Conservation (phyloP, 2,797 vertebrate species). For the Gymnopithys bicolor region DNA sequence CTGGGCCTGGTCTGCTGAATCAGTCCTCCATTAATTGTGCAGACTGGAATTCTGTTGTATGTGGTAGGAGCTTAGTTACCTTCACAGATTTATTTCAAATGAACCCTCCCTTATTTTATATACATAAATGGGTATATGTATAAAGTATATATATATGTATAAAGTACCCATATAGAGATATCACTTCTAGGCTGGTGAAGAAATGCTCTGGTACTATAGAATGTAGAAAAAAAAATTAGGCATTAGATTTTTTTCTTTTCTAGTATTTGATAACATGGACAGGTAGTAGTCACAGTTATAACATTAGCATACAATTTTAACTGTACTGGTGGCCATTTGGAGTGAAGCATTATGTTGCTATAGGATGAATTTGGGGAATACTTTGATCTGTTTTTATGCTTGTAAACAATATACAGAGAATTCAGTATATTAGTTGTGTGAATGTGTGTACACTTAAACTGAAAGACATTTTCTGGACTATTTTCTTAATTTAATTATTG, state of each 20-base stretch:
- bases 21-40: not conserved
- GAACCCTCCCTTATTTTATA: not conserved
- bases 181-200: not conserved
- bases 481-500: not conserved
- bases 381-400: not conserved
- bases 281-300: not conserved
- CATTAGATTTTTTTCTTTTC: not conserved
- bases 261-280: not conserved
- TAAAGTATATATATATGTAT: too few species aligned
- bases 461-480: not conserved
- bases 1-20: not conserved
- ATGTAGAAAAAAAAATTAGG: not conserved
- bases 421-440: not conserved
- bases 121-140: too few species aligned
- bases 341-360: not conserved
- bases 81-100: not conserved
- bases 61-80: not conserved
- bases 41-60: not conserved
- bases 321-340: not conserved
- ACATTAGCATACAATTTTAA: not conserved
- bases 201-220: not conserved
- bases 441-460: not conserved
- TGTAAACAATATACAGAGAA: not conserved
- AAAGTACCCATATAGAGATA: rapidly evolving
- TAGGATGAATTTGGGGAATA: not conserved